A percentile compares a stretch with the other conserved stretches of the same genome.
phyloP scores from a whole-genome alignment of 2,113 vertebrate genomes.

The Chrysochloris asiatica region DNA sequence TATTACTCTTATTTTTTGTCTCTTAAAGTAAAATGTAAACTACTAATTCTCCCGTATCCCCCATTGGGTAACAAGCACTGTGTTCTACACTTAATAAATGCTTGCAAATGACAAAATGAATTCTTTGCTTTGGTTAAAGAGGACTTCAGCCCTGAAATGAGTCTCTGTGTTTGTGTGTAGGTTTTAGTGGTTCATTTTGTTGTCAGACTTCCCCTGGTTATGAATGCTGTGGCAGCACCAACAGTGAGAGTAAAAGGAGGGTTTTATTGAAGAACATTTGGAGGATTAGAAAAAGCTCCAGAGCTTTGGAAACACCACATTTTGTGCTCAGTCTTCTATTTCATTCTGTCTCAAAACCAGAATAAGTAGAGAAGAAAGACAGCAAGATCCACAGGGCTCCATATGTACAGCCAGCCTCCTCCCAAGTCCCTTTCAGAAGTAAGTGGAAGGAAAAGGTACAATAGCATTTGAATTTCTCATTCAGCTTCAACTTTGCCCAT shows the following conservation, averaged over 20 bases:
- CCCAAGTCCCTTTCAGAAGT: not conserved
- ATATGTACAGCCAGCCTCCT: conserved; percentile 14
- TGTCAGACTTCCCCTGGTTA: conserved; percentile 62
- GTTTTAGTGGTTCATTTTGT: conserved; percentile 72
- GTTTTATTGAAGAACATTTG: conserved; percentile 68
- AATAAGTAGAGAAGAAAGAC: conserved; percentile 71
- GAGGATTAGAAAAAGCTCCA: conserved; percentile 59
- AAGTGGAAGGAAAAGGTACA: conserved; percentile 1
- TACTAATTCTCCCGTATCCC: conserved; percentile 48
- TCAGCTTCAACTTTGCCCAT: conserved; percentile 49
- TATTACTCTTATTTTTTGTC: not conserved
- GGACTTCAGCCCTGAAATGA: conserved; percentile 65
- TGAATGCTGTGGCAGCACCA: conserved; percentile 58
- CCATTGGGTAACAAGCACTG: conserved; percentile 53
- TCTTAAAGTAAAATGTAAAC: conserved; percentile 57
- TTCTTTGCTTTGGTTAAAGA: conserved; percentile 69
- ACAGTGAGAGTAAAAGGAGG: conserved; percentile 40
- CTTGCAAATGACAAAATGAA: conserved; percentile 73
- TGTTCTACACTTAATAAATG: conserved; percentile 67
- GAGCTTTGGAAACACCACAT: conserved; percentile 67
- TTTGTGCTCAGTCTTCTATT: conserved; percentile 70
- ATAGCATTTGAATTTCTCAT: conserved; percentile 41
- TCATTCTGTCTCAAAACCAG: conserved; percentile 68
- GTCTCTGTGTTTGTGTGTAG: conserved; percentile 52
- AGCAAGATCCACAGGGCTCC: conserved; percentile 44